Base-by-base conservation (phyloP, 1,140 invertebrate species). In the Venustaconcha ellipsiformis region DNA sequence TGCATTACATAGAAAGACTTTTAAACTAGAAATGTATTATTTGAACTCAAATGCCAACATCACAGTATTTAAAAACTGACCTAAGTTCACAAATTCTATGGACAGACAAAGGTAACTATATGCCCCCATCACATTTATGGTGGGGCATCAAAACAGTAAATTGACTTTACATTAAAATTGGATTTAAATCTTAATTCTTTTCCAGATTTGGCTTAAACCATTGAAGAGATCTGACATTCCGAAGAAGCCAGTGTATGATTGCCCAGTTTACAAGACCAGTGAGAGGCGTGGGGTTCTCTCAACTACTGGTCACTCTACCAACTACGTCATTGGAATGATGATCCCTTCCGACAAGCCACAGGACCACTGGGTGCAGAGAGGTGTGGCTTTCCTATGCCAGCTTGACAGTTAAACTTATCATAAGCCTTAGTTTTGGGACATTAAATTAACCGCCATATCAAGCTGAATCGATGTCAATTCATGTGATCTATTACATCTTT, bases 231-330 rank as follows among this genome's bases (percentile, higher is more conserved):
- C 82, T n/a, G 86, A 88, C 48, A 79, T 89, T 58, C 79, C 78
- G 14, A 79, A 84, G 18, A 81, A 82, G 26, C 64, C 67, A 8
- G 81, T 84, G 11, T 97, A 96, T 82, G 91, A 93, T 74, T 96
- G 95, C 86, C 96, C 96, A 0, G 92, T 97, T 3, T 97, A 97
- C 88, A 96, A 96, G 90, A 97, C 96, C 0, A 95, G 93, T 81
- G 95, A 94, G 62, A 92, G 96, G 83, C 92, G 89, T 71, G 90
- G 90, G 56, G 84, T 83, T 8, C 83, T 90, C 15, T 89, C 88
- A 48, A 90, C 90, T 57, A 90, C 89, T 69, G 89, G 89, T 66
- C 89, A 90, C 78, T 90, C 89, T 68, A 90, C 89, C 72, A 90
- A 90, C 83, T 90, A 90, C 79, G 89, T 90, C 26, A 84, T 90